Evolutionary conservation across 2,113 vertebrate species (phyloP).

Genomic region (Limnothrissa miodon): DNA sequence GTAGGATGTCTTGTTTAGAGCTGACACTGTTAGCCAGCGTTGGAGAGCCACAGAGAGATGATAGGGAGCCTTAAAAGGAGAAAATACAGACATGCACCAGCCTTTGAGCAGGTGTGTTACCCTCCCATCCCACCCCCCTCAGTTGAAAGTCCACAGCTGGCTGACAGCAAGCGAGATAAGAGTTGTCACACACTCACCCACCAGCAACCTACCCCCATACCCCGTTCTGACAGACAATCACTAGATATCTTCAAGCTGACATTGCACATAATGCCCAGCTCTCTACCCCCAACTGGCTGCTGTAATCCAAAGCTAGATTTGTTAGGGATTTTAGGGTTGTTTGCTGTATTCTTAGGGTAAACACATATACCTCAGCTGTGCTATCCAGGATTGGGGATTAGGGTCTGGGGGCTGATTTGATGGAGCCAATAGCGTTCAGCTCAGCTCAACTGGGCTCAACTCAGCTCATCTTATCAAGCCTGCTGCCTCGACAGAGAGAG

Average conservation of each 20-base stretch:
- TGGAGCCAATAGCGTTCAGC: background rate
- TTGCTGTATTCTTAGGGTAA: background rate
- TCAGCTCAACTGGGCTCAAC: background rate
- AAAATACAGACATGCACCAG: background rate
- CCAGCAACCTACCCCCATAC: background rate
- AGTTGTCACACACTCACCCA: background rate
- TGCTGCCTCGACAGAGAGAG: background rate
- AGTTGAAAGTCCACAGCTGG: background rate
- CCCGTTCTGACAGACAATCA: background rate
- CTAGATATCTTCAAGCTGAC: background rate
- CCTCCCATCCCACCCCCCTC: background rate
- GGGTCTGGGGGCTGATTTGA: background rate
- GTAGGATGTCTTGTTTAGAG: background rate
- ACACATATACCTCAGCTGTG: background rate
- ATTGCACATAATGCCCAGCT: background rate
- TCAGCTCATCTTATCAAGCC: background rate
- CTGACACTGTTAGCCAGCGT: background rate
- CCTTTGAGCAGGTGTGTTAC: background rate
- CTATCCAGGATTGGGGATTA: conserved; percentile 7
- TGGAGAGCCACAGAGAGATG: background rate
- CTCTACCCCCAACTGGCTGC: background rate
- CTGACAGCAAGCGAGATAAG: conserved; percentile 5
- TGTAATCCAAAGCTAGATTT: background rate
- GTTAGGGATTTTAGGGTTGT: conserved; percentile 4
- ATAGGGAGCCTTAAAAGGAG: background rate